Percentiles rank a stretch among this genome's conserved stretches.
Conservation (phyloP, 2,888 invertebrate genomes). For the Cactoblastis cactorum region DNA sequence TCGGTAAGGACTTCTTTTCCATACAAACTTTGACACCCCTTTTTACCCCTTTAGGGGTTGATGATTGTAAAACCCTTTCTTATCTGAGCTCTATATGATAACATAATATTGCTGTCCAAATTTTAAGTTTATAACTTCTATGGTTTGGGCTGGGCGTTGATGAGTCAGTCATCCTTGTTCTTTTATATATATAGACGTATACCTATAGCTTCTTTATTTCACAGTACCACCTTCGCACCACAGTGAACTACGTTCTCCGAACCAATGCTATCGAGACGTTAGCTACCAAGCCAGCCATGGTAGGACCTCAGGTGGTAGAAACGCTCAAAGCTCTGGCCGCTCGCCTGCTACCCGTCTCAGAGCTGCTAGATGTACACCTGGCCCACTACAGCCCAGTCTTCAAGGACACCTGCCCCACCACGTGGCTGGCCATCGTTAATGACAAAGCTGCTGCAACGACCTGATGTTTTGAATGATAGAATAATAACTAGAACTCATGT, state of each 20-base stretch:
- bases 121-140: too few relatives aligned
- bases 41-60: too few relatives aligned
- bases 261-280: conserved; percentile 44
- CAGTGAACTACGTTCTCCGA: conserved; percentile 55
- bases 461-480: conserved; percentile 1
- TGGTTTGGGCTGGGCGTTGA: too few relatives aligned
- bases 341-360: conserved; percentile 52
- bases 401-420: conserved; percentile 56
- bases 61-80: too few relatives aligned
- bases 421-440: conserved; percentile 66
- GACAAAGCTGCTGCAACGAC: conserved; percentile 46
- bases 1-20: too few relatives aligned
- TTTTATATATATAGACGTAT: too few relatives aligned
- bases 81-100: too few relatives aligned
- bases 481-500: too few relatives aligned
- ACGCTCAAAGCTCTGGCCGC: conserved; percentile 54
- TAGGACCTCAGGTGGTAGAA: conserved; percentile 54
- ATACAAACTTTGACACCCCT: too few relatives aligned
- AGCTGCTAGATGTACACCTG: conserved; percentile 59
- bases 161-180: too few relatives aligned
- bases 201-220: too few relatives aligned
- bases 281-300: conserved; percentile 52
- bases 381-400: conserved; percentile 63
- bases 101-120: too few relatives aligned
- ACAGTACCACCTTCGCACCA: conserved; percentile 62